Base-by-base conservation (phyloP, 2,888 invertebrate genomes). In the Mellilla xanthometata region DNA sequence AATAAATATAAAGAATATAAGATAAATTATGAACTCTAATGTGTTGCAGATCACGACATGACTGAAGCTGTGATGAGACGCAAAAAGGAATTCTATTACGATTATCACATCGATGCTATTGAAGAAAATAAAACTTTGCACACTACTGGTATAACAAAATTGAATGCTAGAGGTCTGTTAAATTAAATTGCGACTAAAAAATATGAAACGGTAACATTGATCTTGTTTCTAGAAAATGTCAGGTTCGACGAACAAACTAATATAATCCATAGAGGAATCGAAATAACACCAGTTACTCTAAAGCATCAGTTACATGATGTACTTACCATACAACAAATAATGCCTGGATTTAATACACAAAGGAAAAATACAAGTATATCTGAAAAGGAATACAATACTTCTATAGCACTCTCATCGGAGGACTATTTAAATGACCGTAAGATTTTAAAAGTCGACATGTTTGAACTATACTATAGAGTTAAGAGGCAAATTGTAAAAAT, bases 381-480 rank as follows among this genome's bases (percentile, higher is more conserved):
- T 3, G 36, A 40, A 26, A 65, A 65, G 35, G 56, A 53, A 45
- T 49, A 60, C 12, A 12, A 27, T 5, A 13, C 9, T 6, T 1
- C 9, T 30, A 35, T 39, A 29, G 48, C 31, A 1, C 58, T 55
- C 13, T 57, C 49, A 23, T 39, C 69, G 31, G 77, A 80, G 30
- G 74, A 83, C 39, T 78, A 79, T 60, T 62, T 82, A 33, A 65
- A 72, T 7, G 79, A 86, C 60, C 76, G 86, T 86, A 76, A 86
- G 86, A 84, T 19, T 19, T 19, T n/a, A n/a, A n/a, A n/a, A n/a
- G n/a, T n/a, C n/a, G n/a, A n/a, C n/a, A n/a, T n/a, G n/a, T n/a
- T n/a, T n/a, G n/a, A n/a, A n/a, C n/a, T n/a, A n/a, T n/a, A n/a
- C n/a, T n/a, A n/a, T n/a, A n/a, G n/a, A n/a, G n/a, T n/a, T n/a